Evolutionary conservation across 2,113 vertebrate genomes (phyloP), one percentile per base, ranked within the genome.

Genomic region (Saguinus midas): DNA sequence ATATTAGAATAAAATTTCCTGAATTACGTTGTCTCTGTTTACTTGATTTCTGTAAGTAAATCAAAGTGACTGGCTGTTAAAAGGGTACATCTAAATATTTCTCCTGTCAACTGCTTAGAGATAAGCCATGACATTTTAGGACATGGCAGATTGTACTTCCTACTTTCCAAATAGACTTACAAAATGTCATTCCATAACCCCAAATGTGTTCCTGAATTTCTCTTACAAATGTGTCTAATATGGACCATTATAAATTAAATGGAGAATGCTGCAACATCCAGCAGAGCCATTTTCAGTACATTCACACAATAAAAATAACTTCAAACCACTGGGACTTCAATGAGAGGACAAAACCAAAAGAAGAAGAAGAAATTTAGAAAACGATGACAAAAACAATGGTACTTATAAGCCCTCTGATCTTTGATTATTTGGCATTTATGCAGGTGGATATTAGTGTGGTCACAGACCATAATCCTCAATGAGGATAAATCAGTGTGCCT

Each of bases 21-120:
- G 92, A 98, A 97, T 97, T 98, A 98, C 98, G 95, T 97, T 98
- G 96, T 97, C 97, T 98, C 98, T 95, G 88, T 50, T 92, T 92
- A 96, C 93, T 98, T 98, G 97, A 98, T 98, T 98, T 87, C 97
- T 97, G 97, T 94, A 97, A 97, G 97, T 96, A 98, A 98, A 96
- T 97, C 96, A 97, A 95, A 96, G 94, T 86, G 96, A 92, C 64
- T 97, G 95, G 43, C 97, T 98, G 86, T 97, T 97, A 97, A 98
- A 64, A 86, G 94, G 98, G 98, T 97, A 97, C 97, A 98, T 96
- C 96, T 91, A 96, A 93, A 93, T 96, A 92, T 94, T 97, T 95
- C 85, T 93, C 55, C 25, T 87, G 84, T 80, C 58, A 94, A 50
- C 27, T 27, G 52, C 90, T 92, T 66, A 82, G 40, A 87, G 58